Conservation (phyloP, 2,113 vertebrate species). For the Gobiocypris rarus region DNA sequence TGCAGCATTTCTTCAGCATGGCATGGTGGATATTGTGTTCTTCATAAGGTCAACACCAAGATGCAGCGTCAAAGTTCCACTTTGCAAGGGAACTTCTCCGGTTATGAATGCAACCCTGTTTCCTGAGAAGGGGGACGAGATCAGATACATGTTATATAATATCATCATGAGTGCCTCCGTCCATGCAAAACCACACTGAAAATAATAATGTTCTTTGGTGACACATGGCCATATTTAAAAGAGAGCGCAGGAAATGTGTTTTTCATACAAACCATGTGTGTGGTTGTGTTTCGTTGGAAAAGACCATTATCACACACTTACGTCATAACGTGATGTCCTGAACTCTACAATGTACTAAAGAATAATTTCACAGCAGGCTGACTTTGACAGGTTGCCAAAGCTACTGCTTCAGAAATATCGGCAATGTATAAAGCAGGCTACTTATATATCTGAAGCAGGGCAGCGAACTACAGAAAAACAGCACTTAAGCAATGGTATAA, state of each 20-base stretch:
- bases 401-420: neutral
- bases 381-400: constrained; percentile 16
- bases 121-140: no score
- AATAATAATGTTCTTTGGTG: neutral
- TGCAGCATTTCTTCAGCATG: no score
- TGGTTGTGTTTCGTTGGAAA: constrained; percentile 1
- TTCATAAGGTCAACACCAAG: no score
- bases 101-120: no score
- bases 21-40: no score
- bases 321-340: neutral
- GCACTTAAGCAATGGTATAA: neutral
- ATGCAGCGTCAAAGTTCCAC: no score
- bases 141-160: neutral
- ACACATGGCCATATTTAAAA: constrained; percentile 2
- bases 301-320: neutral
- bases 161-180: neutral
- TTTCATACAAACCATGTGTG: constrained; percentile 52
- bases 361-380: neutral
- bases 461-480: neutral
- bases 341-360: neutral
- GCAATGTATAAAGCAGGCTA: neutral
- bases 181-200: constrained; percentile 4
- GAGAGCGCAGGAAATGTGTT: constrained; percentile 37
- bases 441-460: neutral
- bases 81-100: no score